Evolutionary conservation across 2,888 invertebrate genomes (phyloP), one percentile per base, ranked within the genome.

Genomic region (Sarcophaga rosellei): DNA sequence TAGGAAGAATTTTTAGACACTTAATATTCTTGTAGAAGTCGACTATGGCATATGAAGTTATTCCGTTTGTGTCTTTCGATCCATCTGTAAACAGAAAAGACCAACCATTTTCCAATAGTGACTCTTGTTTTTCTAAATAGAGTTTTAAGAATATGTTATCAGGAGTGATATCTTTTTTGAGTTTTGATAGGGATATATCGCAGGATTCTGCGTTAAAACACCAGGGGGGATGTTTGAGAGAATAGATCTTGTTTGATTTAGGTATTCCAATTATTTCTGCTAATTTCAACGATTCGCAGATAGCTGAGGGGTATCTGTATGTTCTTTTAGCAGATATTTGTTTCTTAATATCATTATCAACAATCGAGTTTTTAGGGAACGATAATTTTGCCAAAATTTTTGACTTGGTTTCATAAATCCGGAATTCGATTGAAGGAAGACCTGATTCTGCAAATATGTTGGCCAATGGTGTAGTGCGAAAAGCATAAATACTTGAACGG

Each of bases 1-100:
- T 12, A 1, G 72, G 59, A 11, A 72, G 72, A 12, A n/a, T 21
- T 21, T 76, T 76, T 0, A 76, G 15, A 17, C 15, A 12, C 2
- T 20, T 15, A 4, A 57, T 57, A 8, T 25, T 3, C 2, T 35
- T 53, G 35, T 66, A 15, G 12, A 6, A 5, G 17, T 59, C 66
- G 12, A 57, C 23, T 20, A 66, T 12, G 12, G 66, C 76, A 57
- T 57, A 66, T 17, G 76, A 66, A 35, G 35, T 44, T 5, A 3
- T 8, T 10, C 5, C 21, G 20, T 63, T 25, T 4, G 0, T n/a
- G 4, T 4, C 57, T 21, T 76, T 44, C n/a, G 45, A 73, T 12
- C 62, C 62, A 6, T 73, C 73, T 35, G 61, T 72, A n/a, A 72
- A 72, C n/a, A 35, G n/a, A 35, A 72, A 59, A 11, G 3, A 17